These are phyloP conservation scores for Drosophila peninsularis DNA, from an alignment of 2,888 invertebrate species.

Conservation along the genomic window DNA sequence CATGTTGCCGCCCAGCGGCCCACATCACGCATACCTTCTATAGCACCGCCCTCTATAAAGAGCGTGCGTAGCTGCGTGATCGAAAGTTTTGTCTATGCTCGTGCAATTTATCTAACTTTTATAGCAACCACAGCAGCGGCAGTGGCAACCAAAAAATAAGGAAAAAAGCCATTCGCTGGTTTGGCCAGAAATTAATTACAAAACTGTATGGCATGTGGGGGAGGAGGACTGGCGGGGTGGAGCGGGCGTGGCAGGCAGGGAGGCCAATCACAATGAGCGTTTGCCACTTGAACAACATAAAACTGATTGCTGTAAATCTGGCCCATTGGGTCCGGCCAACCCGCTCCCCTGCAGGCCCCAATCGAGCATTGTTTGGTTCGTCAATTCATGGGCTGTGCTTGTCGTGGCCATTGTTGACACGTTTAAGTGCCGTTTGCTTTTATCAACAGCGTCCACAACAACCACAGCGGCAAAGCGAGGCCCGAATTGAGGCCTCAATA, in stretches of 20 bases:
- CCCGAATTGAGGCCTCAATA: conserved; percentile 23
- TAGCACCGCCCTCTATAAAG: conserved; percentile 28
- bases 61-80: conserved; percentile 74
- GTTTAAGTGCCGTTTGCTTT: conserved; percentile 80
- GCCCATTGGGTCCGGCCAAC: conserved; percentile 43
- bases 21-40: not conserved
- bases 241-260: not conserved
- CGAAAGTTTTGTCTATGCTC: conserved; percentile 77
- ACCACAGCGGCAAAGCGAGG: conserved; percentile 26
- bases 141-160: conserved; percentile 32
- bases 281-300: conserved; percentile 77
- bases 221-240: not conserved
- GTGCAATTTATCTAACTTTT: conserved; percentile 80
- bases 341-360: conserved; percentile 18
- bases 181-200: conserved; percentile 78
- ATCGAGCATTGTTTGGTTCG: conserved; percentile 62
- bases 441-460: conserved; percentile 64
- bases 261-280: conserved; percentile 73
- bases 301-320: conserved; percentile 79
- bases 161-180: conserved; percentile 47
- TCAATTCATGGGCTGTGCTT: conserved; percentile 71
- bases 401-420: conserved; percentile 77
- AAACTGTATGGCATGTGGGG: conserved; percentile 66
- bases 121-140: conserved; percentile 66
- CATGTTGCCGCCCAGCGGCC: not conserved